Conservation (phyloP, 2,113 vertebrate genomes). For the Scomber japonicus region DNA sequence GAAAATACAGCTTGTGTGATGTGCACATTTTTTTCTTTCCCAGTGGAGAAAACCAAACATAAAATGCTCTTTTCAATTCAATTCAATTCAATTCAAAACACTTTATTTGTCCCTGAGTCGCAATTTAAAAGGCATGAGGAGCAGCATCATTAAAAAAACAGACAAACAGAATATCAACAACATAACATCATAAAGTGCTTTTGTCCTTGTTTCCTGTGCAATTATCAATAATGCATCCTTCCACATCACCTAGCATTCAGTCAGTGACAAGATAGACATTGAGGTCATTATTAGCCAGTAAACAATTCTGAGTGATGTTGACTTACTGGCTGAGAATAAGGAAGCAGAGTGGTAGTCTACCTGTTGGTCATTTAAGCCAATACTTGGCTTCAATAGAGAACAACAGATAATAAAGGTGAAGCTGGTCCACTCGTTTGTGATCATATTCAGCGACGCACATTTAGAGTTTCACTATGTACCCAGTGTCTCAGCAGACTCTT, state of each 20-base stretch:
- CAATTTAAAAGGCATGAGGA: too few relatives aligned
- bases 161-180: too few relatives aligned
- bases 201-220: too few relatives aligned
- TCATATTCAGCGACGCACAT: neutral
- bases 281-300: slow-evolving; percentile 31
- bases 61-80: too few relatives aligned
- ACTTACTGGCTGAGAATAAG: slow-evolving; percentile 26
- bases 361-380: neutral
- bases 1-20: neutral
- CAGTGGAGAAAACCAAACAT: neutral
- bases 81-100: too few relatives aligned
- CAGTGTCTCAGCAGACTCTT: neutral
- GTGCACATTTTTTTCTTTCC: neutral
- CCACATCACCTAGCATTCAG: too few relatives aligned
- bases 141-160: too few relatives aligned
- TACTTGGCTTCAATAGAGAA: slow-evolving; percentile 4
- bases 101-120: too few relatives aligned
- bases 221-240: too few relatives aligned
- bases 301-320: slow-evolving; percentile 28
- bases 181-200: too few relatives aligned
- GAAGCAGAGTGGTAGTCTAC: too few relatives aligned
- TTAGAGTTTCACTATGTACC: neutral
- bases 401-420: slow-evolving; percentile 12
- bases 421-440: neutral
- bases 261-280: neutral